These are phyloP conservation scores for Tenthredo mesomela DNA, from an alignment of 2,888 invertebrate species.

Conservation along the genomic window DNA sequence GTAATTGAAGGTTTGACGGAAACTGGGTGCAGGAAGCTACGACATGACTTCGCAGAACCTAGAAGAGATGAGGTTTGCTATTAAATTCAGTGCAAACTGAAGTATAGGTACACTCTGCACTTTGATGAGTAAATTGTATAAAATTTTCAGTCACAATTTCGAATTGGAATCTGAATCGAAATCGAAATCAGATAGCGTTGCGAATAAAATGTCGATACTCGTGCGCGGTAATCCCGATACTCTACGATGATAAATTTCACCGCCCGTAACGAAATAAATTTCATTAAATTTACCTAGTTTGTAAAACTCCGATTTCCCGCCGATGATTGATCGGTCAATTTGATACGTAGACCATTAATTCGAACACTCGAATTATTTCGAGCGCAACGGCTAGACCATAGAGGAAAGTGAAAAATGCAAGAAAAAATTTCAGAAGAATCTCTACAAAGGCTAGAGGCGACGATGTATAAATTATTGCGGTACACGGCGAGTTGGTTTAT, in stretches of 20 bases:
- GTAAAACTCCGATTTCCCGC: not conserved
- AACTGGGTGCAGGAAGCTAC: not conserved
- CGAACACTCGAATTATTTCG: not conserved
- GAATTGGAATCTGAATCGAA: not conserved
- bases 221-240: not conserved
- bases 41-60: not conserved
- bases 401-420: not conserved
- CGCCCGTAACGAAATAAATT: conserved; percentile 12
- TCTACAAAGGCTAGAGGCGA: not conserved
- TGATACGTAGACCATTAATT: not conserved
- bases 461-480: not conserved
- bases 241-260: conserved; percentile 1
- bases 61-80: not conserved
- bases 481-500: not conserved
- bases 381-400: not conserved
- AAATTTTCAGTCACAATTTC: conserved; percentile 2
- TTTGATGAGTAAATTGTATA: conserved; percentile 4
- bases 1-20: not conserved
- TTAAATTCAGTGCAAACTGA: conserved; percentile 6
- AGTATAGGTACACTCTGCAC: not conserved
- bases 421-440: not conserved
- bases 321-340: conserved; percentile 9
- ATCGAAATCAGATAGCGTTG: conserved; percentile 20
- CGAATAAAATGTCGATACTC: not conserved
- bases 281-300: conserved; percentile 6